phyloP scores from a whole-genome alignment of 2,797 vertebrate species.

The Synaphobranchus kaupii region DNA sequence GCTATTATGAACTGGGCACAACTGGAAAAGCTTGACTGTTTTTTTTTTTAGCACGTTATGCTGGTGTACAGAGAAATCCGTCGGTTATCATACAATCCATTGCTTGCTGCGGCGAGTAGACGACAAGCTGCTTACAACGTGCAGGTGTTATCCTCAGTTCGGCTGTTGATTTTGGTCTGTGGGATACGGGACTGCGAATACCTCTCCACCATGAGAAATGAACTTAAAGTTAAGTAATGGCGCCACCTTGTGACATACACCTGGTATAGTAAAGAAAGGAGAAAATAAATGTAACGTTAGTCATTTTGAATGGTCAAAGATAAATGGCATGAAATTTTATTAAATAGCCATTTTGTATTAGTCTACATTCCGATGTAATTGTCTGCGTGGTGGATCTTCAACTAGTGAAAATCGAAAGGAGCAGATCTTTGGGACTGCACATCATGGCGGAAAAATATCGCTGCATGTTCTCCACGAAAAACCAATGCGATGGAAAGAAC shows the following conservation, averaged over 20 bases:
- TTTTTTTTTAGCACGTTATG: background rate
- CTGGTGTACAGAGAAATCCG: background rate
- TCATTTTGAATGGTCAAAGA: background rate
- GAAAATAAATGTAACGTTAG: background rate
- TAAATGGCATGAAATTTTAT: background rate
- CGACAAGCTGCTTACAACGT: slow-evolving; percentile 10
- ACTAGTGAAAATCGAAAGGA: background rate
- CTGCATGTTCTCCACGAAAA: background rate
- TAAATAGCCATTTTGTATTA: background rate
- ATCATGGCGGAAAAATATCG: background rate
- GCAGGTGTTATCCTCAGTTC: slow-evolving; percentile 21
- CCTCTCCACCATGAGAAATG: background rate
- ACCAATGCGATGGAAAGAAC: background rate
- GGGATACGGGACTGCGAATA: slow-evolving; percentile 14
- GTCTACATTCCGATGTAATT: background rate
- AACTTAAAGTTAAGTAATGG: background rate
- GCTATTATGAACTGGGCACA: background rate
- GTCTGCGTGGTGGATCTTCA: background rate
- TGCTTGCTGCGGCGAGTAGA: slow-evolving; percentile 30
- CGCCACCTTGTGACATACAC: slow-evolving; percentile 46
- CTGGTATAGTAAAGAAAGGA: background rate
- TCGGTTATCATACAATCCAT: background rate
- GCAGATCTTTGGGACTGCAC: background rate
- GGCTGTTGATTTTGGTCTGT: slow-evolving; percentile 13
- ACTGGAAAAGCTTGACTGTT: background rate